phyloP scores from a whole-genome alignment of 2,113 vertebrate genomes.

The Talpa occidentalis region DNA sequence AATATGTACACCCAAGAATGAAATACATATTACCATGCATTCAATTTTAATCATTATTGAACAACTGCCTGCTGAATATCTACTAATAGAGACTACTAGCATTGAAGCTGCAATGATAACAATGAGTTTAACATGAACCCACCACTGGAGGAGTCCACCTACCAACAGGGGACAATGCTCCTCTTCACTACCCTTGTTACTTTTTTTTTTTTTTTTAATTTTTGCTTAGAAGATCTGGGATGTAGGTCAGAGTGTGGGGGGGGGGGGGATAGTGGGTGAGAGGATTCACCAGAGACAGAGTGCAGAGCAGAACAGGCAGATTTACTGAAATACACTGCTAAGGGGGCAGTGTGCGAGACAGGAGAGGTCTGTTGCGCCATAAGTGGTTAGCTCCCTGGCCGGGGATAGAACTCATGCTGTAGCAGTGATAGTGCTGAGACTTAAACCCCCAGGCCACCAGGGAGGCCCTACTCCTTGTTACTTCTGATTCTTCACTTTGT shows the following conservation, averaged over 20 bases:
- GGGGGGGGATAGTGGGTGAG: too few relatives aligned
- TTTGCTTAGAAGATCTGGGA: not conserved
- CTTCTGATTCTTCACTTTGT: not conserved
- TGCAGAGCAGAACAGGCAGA: too few relatives aligned
- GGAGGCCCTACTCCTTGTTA: not conserved
- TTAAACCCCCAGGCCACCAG: too few relatives aligned
- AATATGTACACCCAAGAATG: not conserved
- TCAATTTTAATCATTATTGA: conserved; percentile 17
- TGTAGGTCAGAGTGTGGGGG: too few relatives aligned
- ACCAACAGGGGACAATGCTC: not conserved
- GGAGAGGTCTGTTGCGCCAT: too few relatives aligned
- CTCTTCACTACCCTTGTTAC: not conserved
- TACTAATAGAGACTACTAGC: not conserved
- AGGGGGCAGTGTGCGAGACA: too few relatives aligned
- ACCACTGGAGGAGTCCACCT: not conserved
- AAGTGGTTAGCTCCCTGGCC: too few relatives aligned
- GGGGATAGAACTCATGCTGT: too few relatives aligned
- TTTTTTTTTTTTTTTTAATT: not conserved
- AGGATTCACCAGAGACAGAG: too few relatives aligned
- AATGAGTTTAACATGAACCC: not conserved
- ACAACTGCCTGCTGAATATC: not conserved
- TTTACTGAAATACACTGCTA: too few relatives aligned
- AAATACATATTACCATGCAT: not conserved
- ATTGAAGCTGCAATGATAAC: not conserved
- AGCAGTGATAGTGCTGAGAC: too few relatives aligned